These are phyloP conservation scores for Stenopsyche tienmushanensis DNA, from an alignment of 1,140 invertebrate genomes.

Conservation along the genomic window DNA sequence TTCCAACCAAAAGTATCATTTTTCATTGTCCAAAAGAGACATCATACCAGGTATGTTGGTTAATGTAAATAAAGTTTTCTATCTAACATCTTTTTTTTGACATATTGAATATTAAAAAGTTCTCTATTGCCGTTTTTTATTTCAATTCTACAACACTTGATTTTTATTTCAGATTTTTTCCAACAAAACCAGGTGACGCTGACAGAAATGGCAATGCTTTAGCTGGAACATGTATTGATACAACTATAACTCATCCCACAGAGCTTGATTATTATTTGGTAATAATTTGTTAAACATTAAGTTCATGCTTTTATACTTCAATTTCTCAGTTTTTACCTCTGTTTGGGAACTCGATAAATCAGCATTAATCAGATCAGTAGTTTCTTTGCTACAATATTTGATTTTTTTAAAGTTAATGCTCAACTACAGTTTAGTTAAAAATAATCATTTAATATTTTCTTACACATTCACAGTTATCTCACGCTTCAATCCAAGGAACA, in stretches of 20 bases:
- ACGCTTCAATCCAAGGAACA: conserved; percentile 75
- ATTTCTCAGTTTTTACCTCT: too few species aligned
- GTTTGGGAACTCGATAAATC: too few species aligned
- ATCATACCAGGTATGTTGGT: conserved; percentile 71
- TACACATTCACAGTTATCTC: conserved; percentile 56
- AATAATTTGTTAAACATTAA: too few species aligned
- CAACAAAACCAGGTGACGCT: conserved; percentile 31
- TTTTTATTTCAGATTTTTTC: conserved; percentile 35
- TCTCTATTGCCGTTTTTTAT: background rate
- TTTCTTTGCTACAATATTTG: background rate
- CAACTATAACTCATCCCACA: conserved; percentile 75
- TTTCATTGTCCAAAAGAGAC: conserved; percentile 87
- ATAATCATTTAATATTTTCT: conserved; percentile 18
- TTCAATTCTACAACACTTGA: background rate
- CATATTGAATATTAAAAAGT: background rate
- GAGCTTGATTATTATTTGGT: conserved; percentile 87
- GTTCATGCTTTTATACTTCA: background rate
- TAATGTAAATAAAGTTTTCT: conserved; percentile 7
- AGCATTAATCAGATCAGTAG: too few species aligned
- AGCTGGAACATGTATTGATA: conserved; percentile 82
- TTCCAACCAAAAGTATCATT: conserved; percentile 77
- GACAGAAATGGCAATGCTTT: conserved; percentile 70
- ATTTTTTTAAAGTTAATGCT: background rate
- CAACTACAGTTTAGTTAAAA: background rate
- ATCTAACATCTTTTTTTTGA: background rate